Percentiles rank a stretch among this genome's conserved stretches.
Evolutionary conservation across 1,140 invertebrate genomes (phyloP).

Genomic region (Procambarus clarkii): DNA sequence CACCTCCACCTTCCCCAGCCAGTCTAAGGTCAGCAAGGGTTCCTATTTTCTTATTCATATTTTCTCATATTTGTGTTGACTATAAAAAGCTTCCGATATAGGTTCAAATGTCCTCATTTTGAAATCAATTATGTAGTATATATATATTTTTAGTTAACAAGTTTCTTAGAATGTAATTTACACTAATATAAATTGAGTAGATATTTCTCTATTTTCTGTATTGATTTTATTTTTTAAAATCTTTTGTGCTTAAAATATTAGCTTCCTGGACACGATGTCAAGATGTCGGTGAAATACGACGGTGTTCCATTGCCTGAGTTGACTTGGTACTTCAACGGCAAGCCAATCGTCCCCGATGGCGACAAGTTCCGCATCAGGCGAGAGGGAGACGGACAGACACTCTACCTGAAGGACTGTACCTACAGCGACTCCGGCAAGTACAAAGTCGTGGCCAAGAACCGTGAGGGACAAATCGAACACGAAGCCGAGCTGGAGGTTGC

Average conservation of each 20-base stretch:
- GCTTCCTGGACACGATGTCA: constrained; percentile 85
- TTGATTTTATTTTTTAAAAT: too few relatives aligned
- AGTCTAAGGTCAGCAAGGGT: constrained; percentile 83
- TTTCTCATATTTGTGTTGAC: too few relatives aligned
- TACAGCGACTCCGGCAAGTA: constrained; percentile 85
- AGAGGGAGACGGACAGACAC: constrained; percentile 86
- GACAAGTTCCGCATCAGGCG: constrained; percentile 87
- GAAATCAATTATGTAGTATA: too few relatives aligned
- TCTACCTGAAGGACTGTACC: constrained; percentile 84
- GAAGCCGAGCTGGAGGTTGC: constrained; percentile 85
- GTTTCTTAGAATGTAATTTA: too few relatives aligned
- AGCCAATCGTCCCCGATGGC: constrained; percentile 79
- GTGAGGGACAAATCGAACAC: constrained; percentile 86
- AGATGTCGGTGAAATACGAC: constrained; percentile 87
- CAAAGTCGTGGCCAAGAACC: constrained; percentile 86
- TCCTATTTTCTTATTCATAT: too few relatives aligned
- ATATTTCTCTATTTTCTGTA: too few relatives aligned
- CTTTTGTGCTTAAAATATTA: constrained; percentile 72
- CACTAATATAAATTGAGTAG: too few relatives aligned
- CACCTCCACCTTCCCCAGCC: constrained; percentile 87
- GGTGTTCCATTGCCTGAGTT: constrained; percentile 92
- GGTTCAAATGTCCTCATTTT: not conserved
- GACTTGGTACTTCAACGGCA: constrained; percentile 88
- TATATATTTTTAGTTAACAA: too few relatives aligned
- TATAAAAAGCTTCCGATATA: too few relatives aligned